phyloP scores from a whole-genome alignment of 2,888 invertebrate species.

The Willowsia nigromaculata region DNA sequence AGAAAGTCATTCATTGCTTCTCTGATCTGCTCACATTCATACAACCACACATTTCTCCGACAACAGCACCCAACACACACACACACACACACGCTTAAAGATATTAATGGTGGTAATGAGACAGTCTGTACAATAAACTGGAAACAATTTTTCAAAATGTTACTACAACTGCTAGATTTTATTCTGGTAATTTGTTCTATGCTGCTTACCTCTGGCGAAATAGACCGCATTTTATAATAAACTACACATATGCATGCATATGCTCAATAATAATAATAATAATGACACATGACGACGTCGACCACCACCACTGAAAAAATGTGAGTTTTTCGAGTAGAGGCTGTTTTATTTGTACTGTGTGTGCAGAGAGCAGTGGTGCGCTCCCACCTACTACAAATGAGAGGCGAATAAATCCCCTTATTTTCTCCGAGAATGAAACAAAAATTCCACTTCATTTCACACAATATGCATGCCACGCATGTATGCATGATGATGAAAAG shows the following conservation, averaged over 20 bases:
- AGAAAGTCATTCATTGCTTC: constrained; percentile 15
- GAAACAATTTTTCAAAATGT: constrained; percentile 48
- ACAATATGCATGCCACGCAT: constrained; percentile 1
- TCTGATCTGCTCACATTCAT: background rate
- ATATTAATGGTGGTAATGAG: constrained; percentile 56
- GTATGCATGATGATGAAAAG: constrained; percentile 15
- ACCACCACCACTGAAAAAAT: background rate
- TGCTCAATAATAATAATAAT: constrained; percentile 20
- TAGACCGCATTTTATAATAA: background rate
- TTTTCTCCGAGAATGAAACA: background rate
- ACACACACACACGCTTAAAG: background rate
- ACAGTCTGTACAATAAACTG: constrained; percentile 45
- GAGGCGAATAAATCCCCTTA: background rate
- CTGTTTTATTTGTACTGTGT: too few relatives aligned
- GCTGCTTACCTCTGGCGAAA: too few relatives aligned
- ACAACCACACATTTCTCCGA: background rate
- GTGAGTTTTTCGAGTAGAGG: background rate
- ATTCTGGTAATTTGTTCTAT: constrained; percentile 34
- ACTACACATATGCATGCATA: background rate
- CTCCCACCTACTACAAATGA: background rate
- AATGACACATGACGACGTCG: constrained; percentile 23
- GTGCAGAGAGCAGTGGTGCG: too few relatives aligned
- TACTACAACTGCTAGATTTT: background rate
- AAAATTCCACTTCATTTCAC: background rate
- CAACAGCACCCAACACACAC: background rate